Percentiles rank a stretch among this genome's conserved stretches.
Evolutionary conservation across 2,888 invertebrate species (phyloP).

Genomic region (Hymenopus coronatus): DNA sequence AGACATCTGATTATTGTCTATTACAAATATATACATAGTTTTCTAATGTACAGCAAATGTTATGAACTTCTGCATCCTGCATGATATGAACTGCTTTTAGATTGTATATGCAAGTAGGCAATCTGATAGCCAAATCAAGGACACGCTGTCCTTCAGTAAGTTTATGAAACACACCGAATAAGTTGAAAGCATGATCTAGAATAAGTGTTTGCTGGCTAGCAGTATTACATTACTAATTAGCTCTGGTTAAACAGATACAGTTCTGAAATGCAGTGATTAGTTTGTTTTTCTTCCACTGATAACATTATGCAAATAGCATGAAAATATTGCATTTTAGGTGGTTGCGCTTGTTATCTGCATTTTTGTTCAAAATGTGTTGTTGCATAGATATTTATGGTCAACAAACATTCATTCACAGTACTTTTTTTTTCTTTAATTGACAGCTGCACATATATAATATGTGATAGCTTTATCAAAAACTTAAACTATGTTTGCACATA

Average conservation of each 20-base stretch:
- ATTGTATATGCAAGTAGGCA: neutral
- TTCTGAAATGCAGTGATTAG: neutral
- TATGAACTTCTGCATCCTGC: neutral
- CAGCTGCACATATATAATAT: too few species aligned
- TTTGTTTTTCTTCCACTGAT: neutral
- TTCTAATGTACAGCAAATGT: neutral
- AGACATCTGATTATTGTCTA: neutral
- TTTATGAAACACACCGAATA: neutral
- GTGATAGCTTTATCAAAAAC: too few species aligned
- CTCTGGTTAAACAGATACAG: neutral
- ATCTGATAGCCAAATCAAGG: neutral
- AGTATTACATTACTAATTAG: neutral
- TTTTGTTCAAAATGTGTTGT: neutral
- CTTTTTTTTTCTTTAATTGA: neutral
- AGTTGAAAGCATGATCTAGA: neutral
- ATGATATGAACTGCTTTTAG: constrained; percentile 6
- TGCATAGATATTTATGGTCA: neutral
- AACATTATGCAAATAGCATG: neutral
- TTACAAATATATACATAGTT: neutral
- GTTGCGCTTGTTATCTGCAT: neutral
- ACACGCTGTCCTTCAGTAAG: neutral
- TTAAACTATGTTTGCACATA: too few species aligned
- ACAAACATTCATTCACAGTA: neutral
- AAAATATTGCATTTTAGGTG: neutral
- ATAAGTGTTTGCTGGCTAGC: neutral